These are phyloP conservation scores for Autographa pulchrina DNA, from an alignment of 2,888 invertebrate genomes.

Conservation along the genomic window DNA sequence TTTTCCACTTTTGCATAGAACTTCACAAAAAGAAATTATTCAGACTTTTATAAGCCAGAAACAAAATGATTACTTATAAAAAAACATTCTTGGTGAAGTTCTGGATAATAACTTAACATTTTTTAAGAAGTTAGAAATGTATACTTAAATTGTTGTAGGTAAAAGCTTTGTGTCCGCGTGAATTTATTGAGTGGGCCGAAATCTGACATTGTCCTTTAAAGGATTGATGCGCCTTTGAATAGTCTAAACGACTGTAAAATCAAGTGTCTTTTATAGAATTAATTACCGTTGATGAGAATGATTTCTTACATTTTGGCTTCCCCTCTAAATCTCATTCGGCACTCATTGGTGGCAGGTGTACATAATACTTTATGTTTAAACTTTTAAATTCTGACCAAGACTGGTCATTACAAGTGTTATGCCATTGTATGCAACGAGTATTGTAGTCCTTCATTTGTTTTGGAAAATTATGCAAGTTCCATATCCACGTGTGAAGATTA, in stretches of 20 bases:
- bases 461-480: not conserved
- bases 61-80: too few relatives aligned
- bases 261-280: not conserved
- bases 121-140: too few relatives aligned
- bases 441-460: not conserved
- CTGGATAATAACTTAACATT: too few relatives aligned
- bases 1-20: too few relatives aligned
- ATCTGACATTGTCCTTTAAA: too few relatives aligned
- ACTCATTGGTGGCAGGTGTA: not conserved
- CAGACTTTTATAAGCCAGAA: too few relatives aligned
- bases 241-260: too few relatives aligned
- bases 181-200: too few relatives aligned
- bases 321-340: not conserved
- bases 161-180: too few relatives aligned
- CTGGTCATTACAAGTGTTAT: not conserved
- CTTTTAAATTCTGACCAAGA: not conserved
- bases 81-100: too few relatives aligned
- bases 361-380: not conserved
- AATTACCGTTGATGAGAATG: not conserved
- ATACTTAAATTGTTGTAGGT: too few relatives aligned
- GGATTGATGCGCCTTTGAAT: not conserved
- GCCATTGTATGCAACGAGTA: slow-evolving; percentile 5
- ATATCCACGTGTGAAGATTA: not conserved
- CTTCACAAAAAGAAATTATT: too few relatives aligned
- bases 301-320: not conserved